Base-by-base conservation (phyloP, 1,140 invertebrate genomes). In the Neoseiulus cucumeris region DNA sequence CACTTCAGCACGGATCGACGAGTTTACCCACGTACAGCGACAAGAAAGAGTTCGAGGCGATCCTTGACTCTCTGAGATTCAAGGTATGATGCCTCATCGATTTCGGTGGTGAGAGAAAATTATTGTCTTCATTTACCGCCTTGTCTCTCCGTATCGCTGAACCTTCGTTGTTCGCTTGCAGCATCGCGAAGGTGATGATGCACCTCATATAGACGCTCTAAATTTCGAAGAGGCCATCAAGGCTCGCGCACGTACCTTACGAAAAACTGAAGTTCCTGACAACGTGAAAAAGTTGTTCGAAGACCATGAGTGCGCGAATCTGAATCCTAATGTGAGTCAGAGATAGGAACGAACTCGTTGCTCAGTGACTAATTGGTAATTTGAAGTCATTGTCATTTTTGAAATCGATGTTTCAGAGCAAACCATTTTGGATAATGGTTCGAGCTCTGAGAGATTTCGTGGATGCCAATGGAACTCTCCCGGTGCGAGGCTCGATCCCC, bases 341-440 rank as follows among this genome's bases (percentile, higher is more conserved):
- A n/a, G n/a, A n/a, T n/a, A n/a, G n/a, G n/a, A n/a, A n/a, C n/a
- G n/a, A n/a, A n/a, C n/a, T n/a, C n/a, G n/a, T n/a, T n/a, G n/a
- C n/a, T n/a, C n/a, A n/a, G n/a, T n/a, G n/a, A n/a, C n/a, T n/a
- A n/a, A n/a, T n/a, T 44, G 12, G 42, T 44, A 14, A n/a, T 44
- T 12, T 12, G 42, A 44, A 12, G 12, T 12, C 42, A 44, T 14
- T 44, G n/a, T 44, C n/a, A 44, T 44, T 44, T 14, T 44, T 44
- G 42, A 44, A 44, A 44, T 0, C 42, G 12, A 44, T 44, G n/a
- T 71, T 70, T 14, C 70, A 78, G 76, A 77, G 76, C 68, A 75
- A 74, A 68, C 70, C 74, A 47, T 98, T 98, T 76, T 98, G 94
- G 94, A 86, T 97, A 25, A 84, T 97, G 78, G 86, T 85, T 45